Conservation (phyloP, 2,113 vertebrate species). For the Oncorhynchus tshawytscha region DNA sequence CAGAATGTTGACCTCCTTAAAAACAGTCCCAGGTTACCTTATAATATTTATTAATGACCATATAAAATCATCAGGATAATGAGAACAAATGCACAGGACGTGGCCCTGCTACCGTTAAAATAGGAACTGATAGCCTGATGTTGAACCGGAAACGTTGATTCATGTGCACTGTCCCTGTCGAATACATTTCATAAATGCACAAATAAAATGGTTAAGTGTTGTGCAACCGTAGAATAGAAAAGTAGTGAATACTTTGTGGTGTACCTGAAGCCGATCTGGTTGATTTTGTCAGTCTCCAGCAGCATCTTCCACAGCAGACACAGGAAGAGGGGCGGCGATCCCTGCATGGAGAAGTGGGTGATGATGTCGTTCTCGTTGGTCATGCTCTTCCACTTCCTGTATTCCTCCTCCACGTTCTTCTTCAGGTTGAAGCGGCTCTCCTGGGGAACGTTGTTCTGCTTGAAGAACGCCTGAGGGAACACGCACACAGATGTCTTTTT, state of each 20-base stretch:
- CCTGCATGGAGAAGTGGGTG: slow-evolving; percentile 91
- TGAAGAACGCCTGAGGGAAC: slow-evolving; percentile 89
- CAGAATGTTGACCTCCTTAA: neutral
- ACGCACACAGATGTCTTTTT: neutral
- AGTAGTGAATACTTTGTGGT: neutral
- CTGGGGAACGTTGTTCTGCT: slow-evolving; percentile 97
- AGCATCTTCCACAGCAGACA: slow-evolving; percentile 99
- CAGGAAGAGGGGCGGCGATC: slow-evolving; percentile 92
- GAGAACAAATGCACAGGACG: too few species aligned
- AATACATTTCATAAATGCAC: too few species aligned
- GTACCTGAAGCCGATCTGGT: slow-evolving; percentile 95
- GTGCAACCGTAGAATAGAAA: too few species aligned
- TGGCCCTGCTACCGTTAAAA: too few species aligned
- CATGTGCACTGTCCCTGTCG: too few species aligned
- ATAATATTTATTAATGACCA: too few species aligned
- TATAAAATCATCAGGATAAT: too few species aligned
- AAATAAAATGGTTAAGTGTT: too few species aligned
- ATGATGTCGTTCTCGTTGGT: slow-evolving; percentile 96
- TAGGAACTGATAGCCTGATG: too few species aligned
- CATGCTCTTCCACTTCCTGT: slow-evolving; percentile 99
- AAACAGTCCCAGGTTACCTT: too few species aligned
- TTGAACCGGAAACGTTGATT: too few species aligned
- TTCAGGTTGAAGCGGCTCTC: slow-evolving; percentile 98
- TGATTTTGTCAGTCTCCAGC: slow-evolving; percentile 95
- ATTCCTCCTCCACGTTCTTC: slow-evolving; percentile 98